Evolutionary conservation across 2,888 invertebrate species (phyloP).

Genomic region (Eulithis testata): DNA sequence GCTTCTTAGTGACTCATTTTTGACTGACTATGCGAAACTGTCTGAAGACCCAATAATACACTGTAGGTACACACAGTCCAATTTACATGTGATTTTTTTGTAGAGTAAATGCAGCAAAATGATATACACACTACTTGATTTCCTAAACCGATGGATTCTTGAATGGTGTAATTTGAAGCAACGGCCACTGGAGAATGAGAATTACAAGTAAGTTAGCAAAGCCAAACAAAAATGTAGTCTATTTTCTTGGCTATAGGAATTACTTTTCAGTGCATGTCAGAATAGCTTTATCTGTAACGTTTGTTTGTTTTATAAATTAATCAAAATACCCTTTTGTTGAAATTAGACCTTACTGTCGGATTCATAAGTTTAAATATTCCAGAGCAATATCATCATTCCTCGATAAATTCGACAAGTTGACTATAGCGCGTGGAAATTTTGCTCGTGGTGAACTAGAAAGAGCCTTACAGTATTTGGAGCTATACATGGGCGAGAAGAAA

Average conservation of each 20-base stretch:
- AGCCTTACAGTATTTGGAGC: conserved; percentile 90
- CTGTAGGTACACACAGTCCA: too few relatives aligned
- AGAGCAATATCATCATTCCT: conserved; percentile 73
- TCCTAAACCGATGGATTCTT: conserved; percentile 89
- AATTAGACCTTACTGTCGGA: background rate
- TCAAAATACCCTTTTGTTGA: background rate
- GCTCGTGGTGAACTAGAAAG: conserved; percentile 90
- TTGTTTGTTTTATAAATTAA: background rate
- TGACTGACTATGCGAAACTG: too few relatives aligned
- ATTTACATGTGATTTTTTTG: conserved; percentile 39
- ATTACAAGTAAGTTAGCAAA: conserved; percentile 67
- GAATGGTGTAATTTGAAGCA: conserved; percentile 84
- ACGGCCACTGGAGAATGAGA: conserved; percentile 70
- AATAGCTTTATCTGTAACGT: background rate
- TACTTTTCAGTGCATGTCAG: background rate
- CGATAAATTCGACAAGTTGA: conserved; percentile 85
- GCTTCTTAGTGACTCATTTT: too few relatives aligned
- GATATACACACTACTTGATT: conserved; percentile 90
- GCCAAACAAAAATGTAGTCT: background rate
- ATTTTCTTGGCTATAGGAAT: background rate
- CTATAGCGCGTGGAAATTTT: conserved; percentile 89
- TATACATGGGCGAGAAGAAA: conserved; percentile 86
- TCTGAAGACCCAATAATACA: too few relatives aligned
- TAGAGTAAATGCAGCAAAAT: conserved; percentile 87
- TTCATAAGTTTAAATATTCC: conserved; percentile 26